phyloP scores from a whole-genome alignment of 2,888 invertebrate genomes.

The Sarcophaga rosellei region DNA sequence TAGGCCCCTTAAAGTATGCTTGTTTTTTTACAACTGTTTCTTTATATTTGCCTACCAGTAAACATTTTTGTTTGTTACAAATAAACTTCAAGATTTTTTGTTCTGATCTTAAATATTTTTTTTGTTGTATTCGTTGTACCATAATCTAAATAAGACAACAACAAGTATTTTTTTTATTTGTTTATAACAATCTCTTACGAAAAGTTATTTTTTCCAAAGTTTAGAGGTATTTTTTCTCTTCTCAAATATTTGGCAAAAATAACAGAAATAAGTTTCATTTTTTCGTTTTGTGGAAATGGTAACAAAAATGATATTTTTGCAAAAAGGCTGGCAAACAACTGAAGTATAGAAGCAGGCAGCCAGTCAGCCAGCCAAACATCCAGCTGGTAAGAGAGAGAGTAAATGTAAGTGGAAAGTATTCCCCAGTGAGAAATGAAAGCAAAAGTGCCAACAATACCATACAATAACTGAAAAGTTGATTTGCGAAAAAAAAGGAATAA shows the following conservation, averaged over 20 bases:
- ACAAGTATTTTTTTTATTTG: constrained; percentile 70
- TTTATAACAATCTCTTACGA: constrained; percentile 76
- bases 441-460: constrained; percentile 74
- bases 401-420: constrained; percentile 66
- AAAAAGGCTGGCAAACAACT: constrained; percentile 50
- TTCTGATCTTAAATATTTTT: background rate
- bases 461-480: constrained; percentile 15
- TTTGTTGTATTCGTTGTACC: constrained; percentile 1
- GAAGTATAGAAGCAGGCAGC: constrained; percentile 34
- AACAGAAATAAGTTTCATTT: background rate
- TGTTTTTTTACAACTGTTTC: background rate
- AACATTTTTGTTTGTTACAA: constrained; percentile 13
- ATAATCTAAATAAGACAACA: constrained; percentile 64
- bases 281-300: background rate
- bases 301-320: constrained; percentile 13
- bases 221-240: constrained; percentile 13
- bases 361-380: background rate
- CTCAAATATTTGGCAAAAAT: constrained; percentile 51
- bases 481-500: background rate
- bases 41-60: background rate
- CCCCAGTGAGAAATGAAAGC: constrained; percentile 76
- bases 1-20: constrained; percentile 26
- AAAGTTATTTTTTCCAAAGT: constrained; percentile 66
- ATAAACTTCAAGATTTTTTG: constrained; percentile 47
- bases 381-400: background rate